Percentiles rank a stretch among this genome's conserved stretches.
phyloP scores from a whole-genome alignment of 2,113 vertebrate genomes.

The Nannospalax galili region DNA sequence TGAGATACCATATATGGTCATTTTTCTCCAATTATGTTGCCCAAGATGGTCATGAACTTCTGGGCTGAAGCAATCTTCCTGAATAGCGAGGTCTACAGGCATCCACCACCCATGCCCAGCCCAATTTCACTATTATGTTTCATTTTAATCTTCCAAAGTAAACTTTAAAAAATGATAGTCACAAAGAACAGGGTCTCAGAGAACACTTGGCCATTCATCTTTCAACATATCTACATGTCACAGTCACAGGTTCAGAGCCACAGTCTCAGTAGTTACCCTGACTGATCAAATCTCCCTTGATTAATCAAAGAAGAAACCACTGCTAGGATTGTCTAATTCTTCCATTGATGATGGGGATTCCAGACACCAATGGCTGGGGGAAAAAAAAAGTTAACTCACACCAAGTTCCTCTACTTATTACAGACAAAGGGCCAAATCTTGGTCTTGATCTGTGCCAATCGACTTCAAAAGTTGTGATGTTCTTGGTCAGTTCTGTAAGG shows the following conservation, averaged over 20 bases:
- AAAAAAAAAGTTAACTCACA: constrained; percentile 73
- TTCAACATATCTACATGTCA: constrained; percentile 32
- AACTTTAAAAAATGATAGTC: constrained; percentile 40
- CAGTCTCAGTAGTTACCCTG: constrained; percentile 41
- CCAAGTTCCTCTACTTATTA: constrained; percentile 80
- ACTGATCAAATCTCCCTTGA: constrained; percentile 52
- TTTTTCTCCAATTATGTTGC: not conserved
- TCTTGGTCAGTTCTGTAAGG: constrained; percentile 79
- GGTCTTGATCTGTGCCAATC: constrained; percentile 80
- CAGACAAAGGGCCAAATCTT: constrained; percentile 80
- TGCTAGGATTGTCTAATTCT: constrained; percentile 61
- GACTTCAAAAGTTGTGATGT: constrained; percentile 80
- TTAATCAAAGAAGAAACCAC: constrained; percentile 60
- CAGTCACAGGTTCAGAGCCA: constrained; percentile 17
- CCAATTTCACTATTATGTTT: constrained; percentile 26
- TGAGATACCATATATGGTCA: constrained; percentile 38
- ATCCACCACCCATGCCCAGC: not conserved
- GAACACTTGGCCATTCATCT: constrained; percentile 1
- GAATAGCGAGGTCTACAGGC: not conserved
- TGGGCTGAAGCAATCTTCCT: not conserved
- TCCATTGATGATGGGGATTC: constrained; percentile 70
- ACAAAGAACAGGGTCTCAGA: constrained; percentile 12
- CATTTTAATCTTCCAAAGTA: constrained; percentile 49
- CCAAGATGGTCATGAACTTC: not conserved
- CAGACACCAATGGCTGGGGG: constrained; percentile 70